These are phyloP conservation scores for Hanleya hanleyi DNA, from an alignment of 2,888 invertebrate genomes.

Conservation along the genomic window DNA sequence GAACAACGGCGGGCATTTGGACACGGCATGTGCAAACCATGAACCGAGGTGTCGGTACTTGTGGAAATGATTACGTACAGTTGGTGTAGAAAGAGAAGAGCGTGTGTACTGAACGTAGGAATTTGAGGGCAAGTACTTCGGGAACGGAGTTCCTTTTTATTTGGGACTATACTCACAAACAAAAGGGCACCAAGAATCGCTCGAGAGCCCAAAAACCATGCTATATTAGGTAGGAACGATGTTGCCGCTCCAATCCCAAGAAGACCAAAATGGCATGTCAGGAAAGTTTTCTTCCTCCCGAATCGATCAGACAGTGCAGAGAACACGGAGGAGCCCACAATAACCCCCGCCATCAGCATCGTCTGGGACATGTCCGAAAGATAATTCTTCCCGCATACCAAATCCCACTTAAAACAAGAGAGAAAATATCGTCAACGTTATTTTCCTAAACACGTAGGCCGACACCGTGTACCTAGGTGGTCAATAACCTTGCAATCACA, in stretches of 20 bases:
- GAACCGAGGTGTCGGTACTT: too few relatives aligned
- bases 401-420: neutral
- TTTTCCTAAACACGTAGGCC: too few relatives aligned
- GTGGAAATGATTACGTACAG: too few relatives aligned
- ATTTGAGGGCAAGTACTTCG: too few relatives aligned
- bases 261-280: neutral
- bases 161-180: neutral
- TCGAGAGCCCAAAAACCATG: neutral
- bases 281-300: neutral
- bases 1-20: too few relatives aligned
- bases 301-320: neutral
- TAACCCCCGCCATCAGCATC: neutral
- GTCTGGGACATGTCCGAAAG: neutral
- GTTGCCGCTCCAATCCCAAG: neutral
- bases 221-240: neutral
- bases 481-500: too few relatives aligned
- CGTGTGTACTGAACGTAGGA: too few relatives aligned
- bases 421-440: too few relatives aligned
- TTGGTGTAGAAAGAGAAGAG: too few relatives aligned
- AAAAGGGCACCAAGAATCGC: neutral
- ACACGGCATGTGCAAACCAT: too few relatives aligned
- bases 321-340: neutral
- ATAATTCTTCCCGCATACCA: neutral
- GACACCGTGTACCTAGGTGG: too few relatives aligned
- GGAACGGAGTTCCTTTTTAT: too few relatives aligned